Conservation (phyloP, 1,140 invertebrate genomes). For the Chionoecetes opilio region DNA sequence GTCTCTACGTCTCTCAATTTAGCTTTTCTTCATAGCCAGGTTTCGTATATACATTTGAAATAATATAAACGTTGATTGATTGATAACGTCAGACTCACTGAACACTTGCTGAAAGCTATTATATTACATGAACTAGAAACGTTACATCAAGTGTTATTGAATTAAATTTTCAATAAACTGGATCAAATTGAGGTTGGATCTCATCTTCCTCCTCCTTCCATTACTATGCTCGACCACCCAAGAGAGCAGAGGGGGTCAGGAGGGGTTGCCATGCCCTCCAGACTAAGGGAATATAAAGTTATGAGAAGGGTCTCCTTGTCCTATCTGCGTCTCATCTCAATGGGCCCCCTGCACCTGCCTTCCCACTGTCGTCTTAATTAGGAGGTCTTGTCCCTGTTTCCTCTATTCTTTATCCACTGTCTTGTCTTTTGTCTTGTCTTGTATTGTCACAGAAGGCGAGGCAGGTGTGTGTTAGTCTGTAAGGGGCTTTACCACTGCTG, state of each 20-base stretch:
- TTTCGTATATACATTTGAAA: too few relatives aligned
- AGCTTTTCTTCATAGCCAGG: too few relatives aligned
- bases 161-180: too few relatives aligned
- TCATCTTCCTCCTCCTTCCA: background rate
- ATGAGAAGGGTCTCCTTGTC: background rate
- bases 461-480: background rate
- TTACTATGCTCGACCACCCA: background rate
- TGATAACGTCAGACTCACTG: too few relatives aligned
- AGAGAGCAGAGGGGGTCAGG: background rate
- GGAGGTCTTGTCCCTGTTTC: slow-evolving; percentile 43
- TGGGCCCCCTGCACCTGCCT: background rate
- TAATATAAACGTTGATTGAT: too few relatives aligned
- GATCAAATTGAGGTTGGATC: background rate
- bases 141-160: too few relatives aligned
- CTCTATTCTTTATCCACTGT: background rate
- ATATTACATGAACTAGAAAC: too few relatives aligned
- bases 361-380: slow-evolving; percentile 23
- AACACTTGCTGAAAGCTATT: too few relatives aligned
- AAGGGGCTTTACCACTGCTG: background rate
- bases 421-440: background rate
- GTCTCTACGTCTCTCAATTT: too few relatives aligned
- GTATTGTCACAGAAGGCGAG: background rate
- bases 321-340: background rate
- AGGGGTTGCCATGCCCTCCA: background rate
- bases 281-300: background rate